Base-by-base conservation (phyloP, 1,140 invertebrate genomes). In the Plodia interpunctella region DNA sequence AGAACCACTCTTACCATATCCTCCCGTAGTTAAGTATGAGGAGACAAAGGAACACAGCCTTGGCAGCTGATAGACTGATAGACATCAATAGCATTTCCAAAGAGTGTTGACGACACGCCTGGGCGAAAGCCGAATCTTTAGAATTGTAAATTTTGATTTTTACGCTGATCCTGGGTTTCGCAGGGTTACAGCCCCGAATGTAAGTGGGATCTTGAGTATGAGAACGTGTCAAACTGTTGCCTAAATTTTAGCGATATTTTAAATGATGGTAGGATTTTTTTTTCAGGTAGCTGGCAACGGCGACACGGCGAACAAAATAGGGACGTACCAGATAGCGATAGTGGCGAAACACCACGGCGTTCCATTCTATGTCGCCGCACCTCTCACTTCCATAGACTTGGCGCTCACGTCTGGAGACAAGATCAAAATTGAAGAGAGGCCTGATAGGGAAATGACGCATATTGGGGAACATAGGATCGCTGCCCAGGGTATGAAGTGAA, bases 271-370 rank as follows among this genome's bases (percentile, higher is more conserved):
- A 25, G 21, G 21, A 25, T 25, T 25, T 3, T 6, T 44, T 15
- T 68, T 69, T 11, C 58, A 93, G 93, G 92, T 98, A 21, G 97
- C 95, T 13, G 92, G 94, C 0, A 99, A 99, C 90, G 98, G 98
- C 1, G 98, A 99, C 85, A 99, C 98, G 1, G 98, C 98, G 0
- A 99, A 99, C 83, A 99, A 99, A 94, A 98, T 99, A 83, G 98
- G 98, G 66, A 99, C 98, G 17, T 99, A 99, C 86, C 97, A 98
- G 94, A 95, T 99, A 76, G 97, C 98, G 0, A 94, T 99, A 49
- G 90, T 96, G 28, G 97, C 98, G 6, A 96, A 97, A 74, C 91
- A 98, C 88, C 97, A 99, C 79, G 91, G 92, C 17, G 94, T 99
- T 25, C 97, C 97, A 63, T 99, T 99, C 88, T 99, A 97, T 87